These are phyloP conservation scores for Stenotaenia linearis DNA, from an alignment of 2,888 invertebrate species.

Conservation along the genomic window DNA sequence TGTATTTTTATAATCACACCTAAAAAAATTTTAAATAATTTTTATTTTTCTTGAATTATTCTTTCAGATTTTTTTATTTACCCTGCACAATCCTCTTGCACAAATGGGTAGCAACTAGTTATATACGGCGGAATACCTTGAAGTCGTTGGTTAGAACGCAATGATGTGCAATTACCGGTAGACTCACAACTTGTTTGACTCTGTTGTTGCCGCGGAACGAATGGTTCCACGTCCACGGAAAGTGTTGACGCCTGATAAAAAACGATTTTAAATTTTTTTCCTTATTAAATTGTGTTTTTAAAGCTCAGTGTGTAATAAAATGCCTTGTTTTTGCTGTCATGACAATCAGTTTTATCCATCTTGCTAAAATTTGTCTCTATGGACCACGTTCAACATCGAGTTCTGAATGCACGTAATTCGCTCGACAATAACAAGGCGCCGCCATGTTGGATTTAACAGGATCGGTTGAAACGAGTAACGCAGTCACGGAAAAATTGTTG, in stretches of 20 bases:
- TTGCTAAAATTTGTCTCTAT: background rate
- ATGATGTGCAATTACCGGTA: background rate
- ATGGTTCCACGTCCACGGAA: conserved; percentile 29
- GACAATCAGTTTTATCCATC: background rate
- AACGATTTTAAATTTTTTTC: background rate
- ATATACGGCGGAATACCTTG: conserved; percentile 28
- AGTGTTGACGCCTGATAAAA: conserved; percentile 27
- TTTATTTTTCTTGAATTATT: background rate
- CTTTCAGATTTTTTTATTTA: background rate
- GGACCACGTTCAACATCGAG: background rate
- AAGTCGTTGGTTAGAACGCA: background rate
- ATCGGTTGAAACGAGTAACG: background rate
- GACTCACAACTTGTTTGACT: background rate
- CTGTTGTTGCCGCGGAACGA: conserved; percentile 27
- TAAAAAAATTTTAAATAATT: background rate
- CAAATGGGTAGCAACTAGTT: conserved; percentile 29
- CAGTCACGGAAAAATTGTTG: background rate
- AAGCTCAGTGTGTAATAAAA: background rate
- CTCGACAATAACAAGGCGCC: background rate
- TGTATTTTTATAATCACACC: background rate
- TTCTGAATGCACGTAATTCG: background rate
- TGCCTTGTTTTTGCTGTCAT: background rate
- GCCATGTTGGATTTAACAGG: background rate
- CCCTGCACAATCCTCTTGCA: conserved; percentile 26
- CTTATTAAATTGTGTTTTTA: background rate